Evolutionary conservation across 2,888 invertebrate species (phyloP), one percentile per base, ranked within the genome.

Genomic region (Pristionchus arcanus): DNA sequence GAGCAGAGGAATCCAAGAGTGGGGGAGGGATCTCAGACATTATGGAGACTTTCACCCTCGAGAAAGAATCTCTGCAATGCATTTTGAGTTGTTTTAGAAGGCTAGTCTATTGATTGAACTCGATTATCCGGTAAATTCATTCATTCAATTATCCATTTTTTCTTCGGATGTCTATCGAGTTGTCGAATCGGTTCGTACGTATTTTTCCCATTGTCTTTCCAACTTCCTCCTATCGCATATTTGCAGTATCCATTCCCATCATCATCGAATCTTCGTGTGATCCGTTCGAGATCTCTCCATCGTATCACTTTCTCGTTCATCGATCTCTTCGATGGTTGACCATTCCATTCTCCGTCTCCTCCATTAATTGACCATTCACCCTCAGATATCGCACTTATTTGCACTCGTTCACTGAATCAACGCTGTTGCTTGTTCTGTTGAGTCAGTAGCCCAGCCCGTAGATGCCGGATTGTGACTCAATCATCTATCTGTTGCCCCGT

Each of bases 361-460:
- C 37, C 74, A 37, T 37, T 74, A 74, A 74, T 74, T 42, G 37
- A 42, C 37, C 74, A 74, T 28, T 34, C 71, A 71, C 71, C 74
- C 9, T 74, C 31, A 25, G 74, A 71, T 63, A 25, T 71, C 31
- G 71, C 19, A 19, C 31, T 0, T 74, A 37, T 74, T 74, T 74
- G 74, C 74, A 25, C 21, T 74, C 37, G 21, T 74, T 37, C 16
- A 15, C 71, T 71, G 71, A 71, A 34, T 71, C 71, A 37, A 74
- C 37, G 13, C 13, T 74, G 74, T 74, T 74, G 74, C 74, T 74
- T 74, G 74, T 74, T 74, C 74, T 74, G 74, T 74, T 37, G 74
- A 74, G 74, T 74, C 74, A 74, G 9, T 71, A 74, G 21, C 21
- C 34, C 3, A 13, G 34, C 4, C 74, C 37, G 21, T 37, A 21